A percentile compares a stretch with the other conserved stretches of the same genome.
These are phyloP conservation scores for Parambassis ranga DNA, from an alignment of 2,797 vertebrate species.

Conservation along the genomic window DNA sequence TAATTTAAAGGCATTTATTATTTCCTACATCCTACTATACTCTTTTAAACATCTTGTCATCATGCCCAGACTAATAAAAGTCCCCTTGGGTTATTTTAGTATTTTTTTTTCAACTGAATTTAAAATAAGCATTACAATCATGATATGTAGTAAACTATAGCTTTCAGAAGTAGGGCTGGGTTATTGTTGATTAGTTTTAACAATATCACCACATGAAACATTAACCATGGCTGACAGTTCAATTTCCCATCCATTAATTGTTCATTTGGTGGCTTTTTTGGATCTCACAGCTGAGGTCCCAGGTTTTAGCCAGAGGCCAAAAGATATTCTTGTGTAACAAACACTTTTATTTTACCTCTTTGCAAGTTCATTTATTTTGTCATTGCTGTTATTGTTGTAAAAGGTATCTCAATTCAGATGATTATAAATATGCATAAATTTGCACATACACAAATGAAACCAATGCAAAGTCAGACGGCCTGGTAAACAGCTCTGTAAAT, in stretches of 20 bases:
- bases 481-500: conserved; percentile 52
- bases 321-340: conserved; percentile 20
- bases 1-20: conserved; percentile 27
- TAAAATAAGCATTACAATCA: too few species aligned
- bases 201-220: conserved; percentile 6
- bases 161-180: too few species aligned
- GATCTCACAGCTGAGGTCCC: conserved; percentile 36
- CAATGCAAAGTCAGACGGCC: not conserved
- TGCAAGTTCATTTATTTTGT: not conserved
- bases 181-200: conserved; percentile 5
- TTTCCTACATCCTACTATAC: conserved; percentile 4
- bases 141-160: too few species aligned
- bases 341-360: not conserved
- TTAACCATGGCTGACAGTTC: conserved; percentile 21
- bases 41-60: conserved; percentile 19
- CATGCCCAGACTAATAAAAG: not conserved
- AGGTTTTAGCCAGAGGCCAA: conserved; percentile 17
- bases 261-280: conserved; percentile 30
- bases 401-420: not conserved
- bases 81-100: not conserved
- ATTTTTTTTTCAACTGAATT: not conserved
- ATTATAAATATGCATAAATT: not conserved
- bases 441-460: not conserved
- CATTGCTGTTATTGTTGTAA: not conserved
- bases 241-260: conserved; percentile 41